A percentile compares a stretch with the other conserved stretches of the same genome.
Conservation (phyloP, 2,888 invertebrate species). For the Tiphia femorata region DNA sequence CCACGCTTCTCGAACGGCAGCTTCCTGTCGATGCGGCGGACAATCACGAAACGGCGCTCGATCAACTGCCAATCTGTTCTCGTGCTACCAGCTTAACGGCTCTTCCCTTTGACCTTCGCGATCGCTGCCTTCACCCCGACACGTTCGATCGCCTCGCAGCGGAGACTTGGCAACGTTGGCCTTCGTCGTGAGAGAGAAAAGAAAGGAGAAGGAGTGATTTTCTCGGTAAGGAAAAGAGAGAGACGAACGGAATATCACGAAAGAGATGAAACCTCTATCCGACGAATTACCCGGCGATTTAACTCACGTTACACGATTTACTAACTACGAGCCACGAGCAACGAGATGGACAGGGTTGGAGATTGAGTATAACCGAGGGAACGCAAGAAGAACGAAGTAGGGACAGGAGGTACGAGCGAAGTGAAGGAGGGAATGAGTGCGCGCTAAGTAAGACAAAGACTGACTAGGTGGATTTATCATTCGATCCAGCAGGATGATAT, state of each 20-base stretch:
- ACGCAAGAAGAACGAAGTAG: not conserved
- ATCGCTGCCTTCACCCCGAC: constrained; percentile 43
- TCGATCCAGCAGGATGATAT: too few relatives aligned
- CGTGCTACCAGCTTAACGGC: constrained; percentile 37
- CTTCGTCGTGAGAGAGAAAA: constrained; percentile 16
- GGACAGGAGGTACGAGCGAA: not conserved
- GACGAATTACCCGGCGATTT: constrained; percentile 23
- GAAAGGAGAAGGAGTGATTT: constrained; percentile 12
- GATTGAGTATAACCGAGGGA: not conserved
- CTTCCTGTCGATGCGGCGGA: constrained; percentile 36
- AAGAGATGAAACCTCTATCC: constrained; percentile 31
- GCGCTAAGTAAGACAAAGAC: too few relatives aligned
- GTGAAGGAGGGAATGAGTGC: not conserved
- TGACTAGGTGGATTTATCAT: too few relatives aligned
- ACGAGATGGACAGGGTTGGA: too few relatives aligned
- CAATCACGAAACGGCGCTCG: constrained; percentile 33
- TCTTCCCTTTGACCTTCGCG: constrained; percentile 31
- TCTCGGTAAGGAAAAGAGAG: constrained; percentile 16
- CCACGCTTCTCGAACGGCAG: constrained; percentile 11
- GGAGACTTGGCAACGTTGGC: constrained; percentile 45
- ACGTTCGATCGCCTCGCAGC: constrained; percentile 36
- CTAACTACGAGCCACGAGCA: not conserved
- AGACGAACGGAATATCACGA: constrained; percentile 26
- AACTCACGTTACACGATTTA: constrained; percentile 8
- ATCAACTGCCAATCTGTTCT: constrained; percentile 37